Evolutionary conservation across 2,797 vertebrate genomes (phyloP).

Genomic region (Perodicticus potto): DNA sequence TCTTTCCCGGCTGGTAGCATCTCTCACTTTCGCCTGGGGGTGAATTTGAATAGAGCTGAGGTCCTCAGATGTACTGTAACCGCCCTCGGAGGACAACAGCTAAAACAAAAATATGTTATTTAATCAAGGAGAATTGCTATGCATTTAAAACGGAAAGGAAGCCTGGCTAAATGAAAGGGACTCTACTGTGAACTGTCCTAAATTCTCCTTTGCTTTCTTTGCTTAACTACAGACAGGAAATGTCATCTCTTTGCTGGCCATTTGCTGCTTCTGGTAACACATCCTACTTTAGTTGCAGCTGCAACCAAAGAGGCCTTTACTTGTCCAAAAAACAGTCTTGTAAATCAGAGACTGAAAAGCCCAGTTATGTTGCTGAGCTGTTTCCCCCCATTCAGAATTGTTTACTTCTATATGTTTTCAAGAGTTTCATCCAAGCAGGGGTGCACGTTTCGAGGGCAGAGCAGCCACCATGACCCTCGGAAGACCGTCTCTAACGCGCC

Average conservation of each 20-base stretch:
- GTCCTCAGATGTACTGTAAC: slow-evolving; percentile 35
- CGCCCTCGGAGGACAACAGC: slow-evolving; percentile 54
- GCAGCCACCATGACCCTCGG: background rate
- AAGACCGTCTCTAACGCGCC: background rate
- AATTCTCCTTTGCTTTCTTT: slow-evolving; percentile 77
- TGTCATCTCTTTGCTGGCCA: slow-evolving; percentile 74
- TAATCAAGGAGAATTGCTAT: slow-evolving; percentile 73
- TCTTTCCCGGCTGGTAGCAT: slow-evolving; percentile 15
- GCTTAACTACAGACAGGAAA: slow-evolving; percentile 77
- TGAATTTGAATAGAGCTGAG: slow-evolving; percentile 52
- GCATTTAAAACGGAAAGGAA: slow-evolving; percentile 72
- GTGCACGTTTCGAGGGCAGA: slow-evolving; percentile 19
- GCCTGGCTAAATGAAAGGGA: slow-evolving; percentile 63
- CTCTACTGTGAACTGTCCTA: slow-evolving; percentile 76
- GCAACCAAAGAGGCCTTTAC: slow-evolving; percentile 74
- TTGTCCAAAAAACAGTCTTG: slow-evolving; percentile 76
- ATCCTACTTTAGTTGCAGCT: slow-evolving; percentile 75
- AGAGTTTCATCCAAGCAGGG: slow-evolving; percentile 57
- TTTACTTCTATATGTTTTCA: slow-evolving; percentile 76
- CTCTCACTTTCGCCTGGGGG: background rate
- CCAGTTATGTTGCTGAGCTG: slow-evolving; percentile 69
- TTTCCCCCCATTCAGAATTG: slow-evolving; percentile 71
- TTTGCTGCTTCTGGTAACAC: slow-evolving; percentile 77
- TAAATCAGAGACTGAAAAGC: slow-evolving; percentile 76
- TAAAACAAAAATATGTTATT: slow-evolving; percentile 75